Evolutionary conservation across 2,113 vertebrate species (phyloP).

Genomic region (Todiramphus saurophagus): DNA sequence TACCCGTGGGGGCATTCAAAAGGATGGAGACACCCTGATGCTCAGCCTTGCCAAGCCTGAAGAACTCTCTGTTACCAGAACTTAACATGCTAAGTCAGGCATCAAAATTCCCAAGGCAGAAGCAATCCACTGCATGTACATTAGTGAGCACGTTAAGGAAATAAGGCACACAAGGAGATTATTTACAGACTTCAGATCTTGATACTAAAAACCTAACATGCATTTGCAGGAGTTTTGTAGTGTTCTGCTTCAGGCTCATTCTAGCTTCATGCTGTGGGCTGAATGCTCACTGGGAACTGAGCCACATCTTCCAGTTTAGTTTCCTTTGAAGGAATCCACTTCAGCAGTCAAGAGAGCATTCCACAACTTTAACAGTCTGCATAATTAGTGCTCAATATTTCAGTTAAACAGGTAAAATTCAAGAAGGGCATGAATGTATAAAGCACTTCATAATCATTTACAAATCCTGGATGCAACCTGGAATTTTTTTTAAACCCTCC

Average conservation of each 20-base stretch:
- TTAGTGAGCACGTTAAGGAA: background rate
- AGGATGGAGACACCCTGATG: background rate
- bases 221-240: rapidly evolving
- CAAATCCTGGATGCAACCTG: background rate
- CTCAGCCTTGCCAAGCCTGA: background rate
- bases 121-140: background rate
- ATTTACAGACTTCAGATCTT: background rate
- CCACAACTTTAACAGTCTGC: background rate
- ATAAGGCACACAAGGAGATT: background rate
- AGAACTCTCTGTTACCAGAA: background rate
- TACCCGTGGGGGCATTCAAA: background rate
- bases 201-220: background rate
- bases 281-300: background rate
- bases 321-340: background rate
- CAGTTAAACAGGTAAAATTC: background rate
- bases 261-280: background rate
- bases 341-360: background rate
- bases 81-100: background rate
- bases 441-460: background rate
- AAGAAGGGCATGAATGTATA: background rate
- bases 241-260: background rate
- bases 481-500: background rate
- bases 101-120: background rate
- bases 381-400: background rate
- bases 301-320: background rate